phyloP scores from a whole-genome alignment of 2,888 invertebrate genomes.

The Agrochola lota region DNA sequence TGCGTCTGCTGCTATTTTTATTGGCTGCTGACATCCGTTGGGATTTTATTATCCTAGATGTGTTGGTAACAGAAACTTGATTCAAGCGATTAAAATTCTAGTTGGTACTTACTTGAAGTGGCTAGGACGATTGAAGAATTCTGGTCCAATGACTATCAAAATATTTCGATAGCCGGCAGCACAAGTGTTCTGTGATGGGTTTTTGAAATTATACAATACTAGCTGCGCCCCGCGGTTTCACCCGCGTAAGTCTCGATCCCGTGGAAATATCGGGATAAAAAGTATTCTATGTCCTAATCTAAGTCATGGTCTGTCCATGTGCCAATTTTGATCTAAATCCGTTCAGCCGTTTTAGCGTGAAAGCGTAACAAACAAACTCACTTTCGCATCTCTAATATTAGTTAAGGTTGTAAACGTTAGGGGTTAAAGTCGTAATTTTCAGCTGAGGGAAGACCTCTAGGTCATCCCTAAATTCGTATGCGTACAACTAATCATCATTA shows the following conservation, averaged over 20 bases:
- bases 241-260: too few species aligned
- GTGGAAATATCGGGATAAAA: too few species aligned
- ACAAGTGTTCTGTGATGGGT: not conserved
- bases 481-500: too few species aligned
- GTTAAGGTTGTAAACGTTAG: too few species aligned
- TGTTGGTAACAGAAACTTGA: constrained; percentile 14
- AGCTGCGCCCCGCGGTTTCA: too few species aligned
- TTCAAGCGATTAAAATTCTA: not conserved
- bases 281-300: too few species aligned
- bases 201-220: not conserved
- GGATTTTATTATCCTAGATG: not conserved
- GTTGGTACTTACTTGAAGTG: not conserved
- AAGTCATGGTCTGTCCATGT: too few species aligned
- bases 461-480: not conserved
- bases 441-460: not conserved
- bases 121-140: not conserved
- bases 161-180: not conserved
- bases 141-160: not conserved
- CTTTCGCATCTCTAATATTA: too few species aligned
- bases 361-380: too few species aligned
- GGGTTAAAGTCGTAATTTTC: not conserved
- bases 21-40: constrained; percentile 14
- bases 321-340: too few species aligned
- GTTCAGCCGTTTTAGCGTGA: too few species aligned
- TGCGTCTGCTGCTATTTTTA: constrained; percentile 41